Percentiles rank a stretch among this genome's conserved stretches.
phyloP scores from a whole-genome alignment of 2,888 invertebrate species.

The Halictus quadricinctus region DNA sequence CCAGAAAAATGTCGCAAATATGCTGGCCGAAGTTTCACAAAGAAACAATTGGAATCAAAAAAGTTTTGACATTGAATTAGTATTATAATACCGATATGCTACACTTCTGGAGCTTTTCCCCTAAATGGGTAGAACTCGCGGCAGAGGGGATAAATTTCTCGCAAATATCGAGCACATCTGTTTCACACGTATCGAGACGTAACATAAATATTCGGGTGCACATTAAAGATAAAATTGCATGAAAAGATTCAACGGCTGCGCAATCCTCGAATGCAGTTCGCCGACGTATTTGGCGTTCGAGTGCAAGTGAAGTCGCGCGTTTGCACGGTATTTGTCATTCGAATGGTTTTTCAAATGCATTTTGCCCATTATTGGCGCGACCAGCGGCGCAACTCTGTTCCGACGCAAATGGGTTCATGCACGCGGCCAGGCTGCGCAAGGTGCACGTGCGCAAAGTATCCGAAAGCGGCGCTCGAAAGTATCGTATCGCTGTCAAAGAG shows the following conservation, averaged over 20 bases:
- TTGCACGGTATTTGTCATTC: slow-evolving; percentile 9
- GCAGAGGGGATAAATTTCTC: no score
- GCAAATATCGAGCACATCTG: background rate
- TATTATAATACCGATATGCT: background rate
- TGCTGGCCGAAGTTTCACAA: background rate
- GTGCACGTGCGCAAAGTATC: slow-evolving; percentile 27
- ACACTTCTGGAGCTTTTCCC: background rate
- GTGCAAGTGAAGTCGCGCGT: background rate
- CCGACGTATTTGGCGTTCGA: background rate
- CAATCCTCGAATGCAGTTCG: background rate
- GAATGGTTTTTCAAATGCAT: slow-evolving; percentile 2
- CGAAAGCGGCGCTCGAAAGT: slow-evolving; percentile 12
- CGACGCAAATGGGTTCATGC: slow-evolving; percentile 47
- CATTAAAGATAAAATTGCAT: background rate
- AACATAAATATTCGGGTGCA: background rate
- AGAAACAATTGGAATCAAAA: background rate
- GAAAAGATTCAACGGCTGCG: background rate
- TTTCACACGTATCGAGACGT: background rate
- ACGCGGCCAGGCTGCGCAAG: slow-evolving; percentile 13
- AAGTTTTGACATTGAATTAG: background rate
- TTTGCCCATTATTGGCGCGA: slow-evolving; percentile 10
- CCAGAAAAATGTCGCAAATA: background rate
- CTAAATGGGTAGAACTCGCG: no score
- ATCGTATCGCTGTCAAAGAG: slow-evolving; percentile 27
- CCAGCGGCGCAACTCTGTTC: background rate